Evolutionary conservation across 2,888 invertebrate genomes (phyloP).

Genomic region (Anticlea derivata): DNA sequence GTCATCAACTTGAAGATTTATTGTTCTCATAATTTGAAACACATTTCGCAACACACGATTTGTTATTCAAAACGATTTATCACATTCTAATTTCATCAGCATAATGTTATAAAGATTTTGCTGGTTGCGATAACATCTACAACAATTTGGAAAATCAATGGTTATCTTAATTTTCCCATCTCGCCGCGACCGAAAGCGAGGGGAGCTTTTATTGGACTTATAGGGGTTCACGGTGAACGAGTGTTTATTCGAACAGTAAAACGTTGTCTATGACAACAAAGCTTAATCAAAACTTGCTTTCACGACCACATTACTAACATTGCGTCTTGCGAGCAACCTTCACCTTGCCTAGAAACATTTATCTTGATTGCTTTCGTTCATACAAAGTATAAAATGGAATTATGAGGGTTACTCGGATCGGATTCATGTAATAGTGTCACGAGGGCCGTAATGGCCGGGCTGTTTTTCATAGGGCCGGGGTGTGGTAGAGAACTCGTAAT

Average conservation of each 20-base stretch:
- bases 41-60: not conserved
- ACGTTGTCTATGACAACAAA: conserved; percentile 57
- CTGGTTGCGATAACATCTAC: conserved; percentile 5
- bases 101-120: conserved; percentile 1
- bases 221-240: conserved; percentile 47
- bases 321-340: conserved; percentile 17
- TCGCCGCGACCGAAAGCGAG: conserved; percentile 45
- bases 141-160: conserved; percentile 52
- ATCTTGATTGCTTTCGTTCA: conserved; percentile 28
- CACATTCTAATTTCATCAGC: not conserved
- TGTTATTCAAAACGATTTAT: not conserved
- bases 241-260: conserved; percentile 65
- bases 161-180: conserved; percentile 55
- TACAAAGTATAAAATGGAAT: conserved; percentile 13
- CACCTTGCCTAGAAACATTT: conserved; percentile 30
- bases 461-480: conserved; percentile 13
- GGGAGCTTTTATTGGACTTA: conserved; percentile 40
- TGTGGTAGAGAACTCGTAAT: conserved; percentile 8
- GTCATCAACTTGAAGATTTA: conserved; percentile 6
- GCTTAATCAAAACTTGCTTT: conserved; percentile 30
- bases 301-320: conserved; percentile 12
- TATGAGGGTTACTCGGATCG: conserved; percentile 36
- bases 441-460: conserved; percentile 19
- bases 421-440: conserved; percentile 45
- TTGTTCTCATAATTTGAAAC: conserved; percentile 1